A percentile compares a stretch with the other conserved stretches of the same genome.
These are phyloP conservation scores for Phymastichus coffea DNA, from an alignment of 1,140 invertebrate species.

Conservation along the genomic window DNA sequence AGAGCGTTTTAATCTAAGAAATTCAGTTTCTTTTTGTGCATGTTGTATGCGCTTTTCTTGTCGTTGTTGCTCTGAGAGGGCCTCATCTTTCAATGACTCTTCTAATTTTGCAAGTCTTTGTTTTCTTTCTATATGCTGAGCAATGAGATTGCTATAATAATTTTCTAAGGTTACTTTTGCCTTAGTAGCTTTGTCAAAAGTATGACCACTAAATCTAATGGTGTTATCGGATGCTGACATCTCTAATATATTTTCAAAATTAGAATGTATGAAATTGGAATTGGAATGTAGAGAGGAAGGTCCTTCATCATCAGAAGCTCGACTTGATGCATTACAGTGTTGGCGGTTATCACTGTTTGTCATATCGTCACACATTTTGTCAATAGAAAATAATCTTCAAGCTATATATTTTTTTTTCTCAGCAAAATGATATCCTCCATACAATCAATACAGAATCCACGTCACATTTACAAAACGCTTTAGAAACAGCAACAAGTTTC, in stretches of 20 bases:
- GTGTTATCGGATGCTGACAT: slow-evolving; percentile 74
- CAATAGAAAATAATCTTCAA: too few relatives aligned
- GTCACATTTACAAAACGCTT: too few relatives aligned
- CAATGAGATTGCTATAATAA: slow-evolving; percentile 97
- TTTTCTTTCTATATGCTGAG: slow-evolving; percentile 95
- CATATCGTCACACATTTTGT: slow-evolving; percentile 54
- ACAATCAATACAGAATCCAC: too few relatives aligned
- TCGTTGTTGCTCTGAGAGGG: slow-evolving; percentile 79
- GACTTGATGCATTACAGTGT: slow-evolving; percentile 50
- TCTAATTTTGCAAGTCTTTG: slow-evolving; percentile 91
- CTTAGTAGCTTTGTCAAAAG: slow-evolving; percentile 97
- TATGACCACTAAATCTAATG: slow-evolving; percentile 92
- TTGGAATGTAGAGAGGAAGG: slow-evolving; percentile 52
- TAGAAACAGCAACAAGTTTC: too few relatives aligned
- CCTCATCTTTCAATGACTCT: slow-evolving; percentile 92
- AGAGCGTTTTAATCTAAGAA: slow-evolving; percentile 92
- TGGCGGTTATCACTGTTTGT: slow-evolving; percentile 52
- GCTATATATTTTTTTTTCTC: too few relatives aligned
- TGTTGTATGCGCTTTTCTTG: slow-evolving; percentile 91
- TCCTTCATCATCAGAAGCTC: slow-evolving; percentile 52
- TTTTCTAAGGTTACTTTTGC: slow-evolving; percentile 98
- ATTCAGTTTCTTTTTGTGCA: slow-evolving; percentile 98
- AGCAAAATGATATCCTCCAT: too few relatives aligned
- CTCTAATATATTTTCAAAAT: slow-evolving; percentile 56
- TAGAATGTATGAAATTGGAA: slow-evolving; percentile 39